Evolutionary conservation across 2,797 vertebrate genomes (phyloP).

Genomic region (Emys orbicularis): DNA sequence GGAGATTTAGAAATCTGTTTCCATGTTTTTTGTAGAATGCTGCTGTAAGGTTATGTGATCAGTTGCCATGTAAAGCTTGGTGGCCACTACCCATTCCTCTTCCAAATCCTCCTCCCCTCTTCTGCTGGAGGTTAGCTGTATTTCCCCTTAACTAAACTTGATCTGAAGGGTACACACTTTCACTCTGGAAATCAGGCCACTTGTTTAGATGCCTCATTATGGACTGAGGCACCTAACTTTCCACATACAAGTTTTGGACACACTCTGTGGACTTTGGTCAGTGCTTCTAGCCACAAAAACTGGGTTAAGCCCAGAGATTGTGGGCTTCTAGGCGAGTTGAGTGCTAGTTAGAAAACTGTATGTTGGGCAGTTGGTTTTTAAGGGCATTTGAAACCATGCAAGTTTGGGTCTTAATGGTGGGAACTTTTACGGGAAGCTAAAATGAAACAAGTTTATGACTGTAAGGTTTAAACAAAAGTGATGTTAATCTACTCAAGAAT

Average conservation of each 20-base stretch:
- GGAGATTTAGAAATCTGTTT: not conserved
- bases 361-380: not conserved
- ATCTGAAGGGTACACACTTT: not conserved
- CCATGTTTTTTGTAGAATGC: accelerated
- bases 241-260: not conserved
- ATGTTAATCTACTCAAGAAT: not conserved
- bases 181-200: not conserved
- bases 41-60: not conserved
- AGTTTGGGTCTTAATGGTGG: not conserved
- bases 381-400: not conserved
- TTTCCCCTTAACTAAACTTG: not conserved
- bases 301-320: not conserved
- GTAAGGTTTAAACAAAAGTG: not conserved
- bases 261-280: not conserved
- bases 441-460: not conserved
- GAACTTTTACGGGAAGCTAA: not conserved
- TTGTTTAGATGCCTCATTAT: not conserved
- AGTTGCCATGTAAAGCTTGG: accelerated
- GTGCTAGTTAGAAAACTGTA: not conserved
- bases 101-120: not conserved
- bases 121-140: not conserved
- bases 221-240: not conserved
- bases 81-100: not conserved
- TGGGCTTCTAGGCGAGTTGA: not conserved
- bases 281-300: not conserved